Percentiles rank a stretch among this genome's conserved stretches.
phyloP scores from a whole-genome alignment of 2,888 invertebrate species.

The Thyatira batis region DNA sequence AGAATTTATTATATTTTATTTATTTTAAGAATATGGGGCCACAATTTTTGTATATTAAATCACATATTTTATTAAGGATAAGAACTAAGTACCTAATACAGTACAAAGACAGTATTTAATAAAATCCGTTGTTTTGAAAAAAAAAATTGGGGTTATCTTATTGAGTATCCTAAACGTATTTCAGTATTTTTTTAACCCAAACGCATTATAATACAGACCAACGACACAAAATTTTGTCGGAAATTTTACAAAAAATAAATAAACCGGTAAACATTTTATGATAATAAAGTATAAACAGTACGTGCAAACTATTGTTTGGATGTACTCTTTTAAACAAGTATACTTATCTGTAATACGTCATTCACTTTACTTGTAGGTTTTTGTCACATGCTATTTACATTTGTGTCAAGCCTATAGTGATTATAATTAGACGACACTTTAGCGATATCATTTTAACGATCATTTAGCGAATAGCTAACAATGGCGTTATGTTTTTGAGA shows the following conservation, averaged over 20 bases:
- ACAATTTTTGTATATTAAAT: not conserved
- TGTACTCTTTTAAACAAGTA: conserved; percentile 24
- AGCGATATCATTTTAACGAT: conserved; percentile 4
- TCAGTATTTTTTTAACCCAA: too few species aligned
- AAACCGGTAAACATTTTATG: conserved; percentile 1
- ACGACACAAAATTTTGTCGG: not conserved
- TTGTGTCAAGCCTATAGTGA: conserved; percentile 2
- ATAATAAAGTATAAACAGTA: not conserved
- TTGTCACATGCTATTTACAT: conserved; percentile 49
- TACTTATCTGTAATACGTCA: conserved; percentile 42
- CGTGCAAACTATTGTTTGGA: conserved; percentile 11
- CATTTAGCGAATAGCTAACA: not conserved
- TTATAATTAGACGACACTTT: conserved; percentile 2
- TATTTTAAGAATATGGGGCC: not conserved
- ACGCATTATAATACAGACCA: too few species aligned
- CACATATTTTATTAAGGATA: too few species aligned
- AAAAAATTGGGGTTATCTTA: too few species aligned
- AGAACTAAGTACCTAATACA: too few species aligned
- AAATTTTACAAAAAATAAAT: not conserved
- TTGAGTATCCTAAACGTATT: too few species aligned
- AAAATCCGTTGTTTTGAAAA: too few species aligned
- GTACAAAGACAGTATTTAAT: too few species aligned
- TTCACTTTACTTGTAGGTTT: conserved; percentile 28
- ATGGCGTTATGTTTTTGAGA: not conserved
- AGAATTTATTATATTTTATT: not conserved